A percentile compares a stretch with the other conserved stretches of the same genome.
Evolutionary conservation across 2,797 vertebrate species (phyloP).

Genomic region (Hirundo rustica): DNA sequence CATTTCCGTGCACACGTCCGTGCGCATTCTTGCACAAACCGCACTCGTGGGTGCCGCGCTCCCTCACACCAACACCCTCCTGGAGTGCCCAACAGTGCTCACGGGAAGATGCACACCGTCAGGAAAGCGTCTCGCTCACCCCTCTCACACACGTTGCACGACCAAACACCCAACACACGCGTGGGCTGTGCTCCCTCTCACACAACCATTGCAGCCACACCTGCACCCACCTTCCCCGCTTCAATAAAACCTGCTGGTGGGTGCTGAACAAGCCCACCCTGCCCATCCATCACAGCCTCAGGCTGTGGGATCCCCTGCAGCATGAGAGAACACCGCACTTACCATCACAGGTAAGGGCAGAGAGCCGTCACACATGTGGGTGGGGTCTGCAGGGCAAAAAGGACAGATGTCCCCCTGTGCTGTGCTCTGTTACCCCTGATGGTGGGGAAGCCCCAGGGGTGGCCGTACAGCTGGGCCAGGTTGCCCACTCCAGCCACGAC

Average conservation of each 20-base stretch:
- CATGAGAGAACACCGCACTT: accelerated
- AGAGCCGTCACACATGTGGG: accelerated
- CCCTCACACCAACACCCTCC: background rate
- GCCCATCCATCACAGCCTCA: background rate
- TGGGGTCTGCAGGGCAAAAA: background rate
- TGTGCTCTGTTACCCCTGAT: accelerated
- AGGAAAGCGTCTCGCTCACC: accelerated
- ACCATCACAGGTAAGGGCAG: accelerated
- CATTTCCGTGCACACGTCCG: accelerated
- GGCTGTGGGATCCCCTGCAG: background rate
- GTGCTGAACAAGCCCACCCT: background rate
- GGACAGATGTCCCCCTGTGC: too few species aligned
- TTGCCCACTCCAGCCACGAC: background rate
- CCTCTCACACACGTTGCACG: background rate
- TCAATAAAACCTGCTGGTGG: background rate
- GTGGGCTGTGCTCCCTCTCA: background rate
- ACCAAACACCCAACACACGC: accelerated
- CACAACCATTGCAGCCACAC: accelerated
- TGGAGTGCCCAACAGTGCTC: accelerated
- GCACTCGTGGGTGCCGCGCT: accelerated
- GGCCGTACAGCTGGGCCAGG: background rate
- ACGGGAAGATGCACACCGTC: too few species aligned
- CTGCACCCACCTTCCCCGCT: background rate
- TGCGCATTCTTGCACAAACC: accelerated
- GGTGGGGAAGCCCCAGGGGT: background rate